Evolutionary conservation across 2,113 vertebrate species (phyloP), one percentile per base, ranked within the genome.

Genomic region (Leptocoma aspasia): DNA sequence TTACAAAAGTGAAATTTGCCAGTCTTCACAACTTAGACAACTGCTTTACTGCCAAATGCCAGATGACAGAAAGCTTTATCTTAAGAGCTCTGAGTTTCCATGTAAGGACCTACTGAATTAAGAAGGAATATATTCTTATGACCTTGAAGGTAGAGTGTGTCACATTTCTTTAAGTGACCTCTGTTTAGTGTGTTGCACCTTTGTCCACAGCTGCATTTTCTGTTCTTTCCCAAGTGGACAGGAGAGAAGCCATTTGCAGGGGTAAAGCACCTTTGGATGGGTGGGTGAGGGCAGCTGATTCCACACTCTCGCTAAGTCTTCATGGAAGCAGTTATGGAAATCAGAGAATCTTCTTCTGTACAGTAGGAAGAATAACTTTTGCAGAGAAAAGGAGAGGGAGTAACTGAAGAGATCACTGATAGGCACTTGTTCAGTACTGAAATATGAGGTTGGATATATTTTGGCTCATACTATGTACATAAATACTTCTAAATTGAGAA

Each of bases 1-100:
- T 97, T 94, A 91, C 69, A 42, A 50, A 94, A 89, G 70, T 87
- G 96, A 95, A 86, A 95, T 95, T 95, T 91, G 64, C 92, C 96
- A 91, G 69, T 92, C 88, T 94, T 82, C 64, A 86, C 66, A 78
- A 44, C 80, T 86, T 71, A 79, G 88, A 76, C 70, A 91, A 70
- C 31, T 66, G 79, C 18, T 69, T 89, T 12, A 13, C 53, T 84
- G 92, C 88, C 61, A 86, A 83, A 68, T 53, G 57, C 60, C 56
- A 53, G 77, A 69, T 14, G 10, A 89, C 53, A 87, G 68, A 83
- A 91, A 92, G 56, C 79, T 85, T 82, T 72, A n/a, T 87, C 37
- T 66, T 82, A 75, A 75, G 73, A 90, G 71, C 79, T 94, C 64
- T 0, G 8, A 82, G 57, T 84, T 95, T 94, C 92, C 90, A 71